A percentile compares a stretch with the other conserved stretches of the same genome.
phyloP scores from a whole-genome alignment of 2,113 vertebrate species.

The Columba livia region DNA sequence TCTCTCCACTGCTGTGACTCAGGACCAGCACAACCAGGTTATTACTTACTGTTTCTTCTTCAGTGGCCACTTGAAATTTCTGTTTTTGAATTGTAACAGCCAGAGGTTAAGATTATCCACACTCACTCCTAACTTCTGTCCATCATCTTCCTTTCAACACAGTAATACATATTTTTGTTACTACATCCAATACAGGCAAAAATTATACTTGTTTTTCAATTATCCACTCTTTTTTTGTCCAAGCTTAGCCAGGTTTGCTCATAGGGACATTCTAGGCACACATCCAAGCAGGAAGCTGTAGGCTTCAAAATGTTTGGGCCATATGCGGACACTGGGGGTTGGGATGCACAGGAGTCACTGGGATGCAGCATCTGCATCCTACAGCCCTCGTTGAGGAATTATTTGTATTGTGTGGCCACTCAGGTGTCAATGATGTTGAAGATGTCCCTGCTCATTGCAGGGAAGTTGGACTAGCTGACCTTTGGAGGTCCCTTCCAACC shows the following conservation, averaged over 20 bases:
- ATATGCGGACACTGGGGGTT: rapidly evolving
- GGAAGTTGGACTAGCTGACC: too few relatives aligned
- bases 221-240: rapidly evolving
- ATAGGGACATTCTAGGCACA: rapidly evolving
- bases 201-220: background rate
- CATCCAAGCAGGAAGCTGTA: too few relatives aligned
- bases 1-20: background rate
- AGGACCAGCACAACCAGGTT: background rate
- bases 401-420: background rate
- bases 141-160: background rate
- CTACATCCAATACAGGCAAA: background rate
- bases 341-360: background rate
- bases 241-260: background rate
- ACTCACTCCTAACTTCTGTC: rapidly evolving
- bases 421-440: background rate
- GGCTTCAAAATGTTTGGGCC: background rate
- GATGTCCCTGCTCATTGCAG: too few relatives aligned
- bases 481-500: too few relatives aligned
- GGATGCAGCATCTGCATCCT: background rate
- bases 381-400: background rate
- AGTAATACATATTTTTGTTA: rapidly evolving
- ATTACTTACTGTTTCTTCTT: background rate
- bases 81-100: background rate
- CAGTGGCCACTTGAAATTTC: background rate
- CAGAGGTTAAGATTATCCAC: background rate